These are phyloP conservation scores for Camelus bactrianus DNA, from an alignment of 2,113 vertebrate species.

Conservation along the genomic window DNA sequence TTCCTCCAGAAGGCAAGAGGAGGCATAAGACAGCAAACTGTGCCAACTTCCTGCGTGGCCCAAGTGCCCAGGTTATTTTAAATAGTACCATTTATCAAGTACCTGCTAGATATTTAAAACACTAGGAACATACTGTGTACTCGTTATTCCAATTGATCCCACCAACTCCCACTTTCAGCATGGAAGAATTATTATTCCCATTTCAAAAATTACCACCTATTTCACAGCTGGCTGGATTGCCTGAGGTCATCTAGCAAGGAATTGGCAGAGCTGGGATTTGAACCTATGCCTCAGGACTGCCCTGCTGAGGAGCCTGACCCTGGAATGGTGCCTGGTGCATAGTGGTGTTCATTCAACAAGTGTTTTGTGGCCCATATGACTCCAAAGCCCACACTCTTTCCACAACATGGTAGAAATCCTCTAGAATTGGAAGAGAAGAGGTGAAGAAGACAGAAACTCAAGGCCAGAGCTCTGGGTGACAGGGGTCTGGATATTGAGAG, in stretches of 20 bases:
- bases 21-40: neutral
- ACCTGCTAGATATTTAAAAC: neutral
- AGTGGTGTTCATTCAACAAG: neutral
- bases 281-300: neutral
- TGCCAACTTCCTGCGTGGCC: neutral
- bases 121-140: neutral
- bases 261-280: neutral
- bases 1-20: neutral
- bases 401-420: neutral
- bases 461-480: neutral
- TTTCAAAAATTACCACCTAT: neutral
- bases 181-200: neutral
- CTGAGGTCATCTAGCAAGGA: neutral
- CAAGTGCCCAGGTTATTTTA: neutral
- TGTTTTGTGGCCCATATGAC: neutral
- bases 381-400: neutral
- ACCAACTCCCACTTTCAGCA: neutral
- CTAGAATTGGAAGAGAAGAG: neutral
- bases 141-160: constrained; percentile 7
- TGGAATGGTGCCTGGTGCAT: neutral
- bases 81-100: neutral
- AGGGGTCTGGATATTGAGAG: neutral
- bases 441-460: neutral
- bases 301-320: neutral
- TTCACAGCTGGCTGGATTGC: neutral